A percentile compares a stretch with the other conserved stretches of the same genome.
Conservation (phyloP, 2,113 vertebrate species). For the Camelus bactrianus region DNA sequence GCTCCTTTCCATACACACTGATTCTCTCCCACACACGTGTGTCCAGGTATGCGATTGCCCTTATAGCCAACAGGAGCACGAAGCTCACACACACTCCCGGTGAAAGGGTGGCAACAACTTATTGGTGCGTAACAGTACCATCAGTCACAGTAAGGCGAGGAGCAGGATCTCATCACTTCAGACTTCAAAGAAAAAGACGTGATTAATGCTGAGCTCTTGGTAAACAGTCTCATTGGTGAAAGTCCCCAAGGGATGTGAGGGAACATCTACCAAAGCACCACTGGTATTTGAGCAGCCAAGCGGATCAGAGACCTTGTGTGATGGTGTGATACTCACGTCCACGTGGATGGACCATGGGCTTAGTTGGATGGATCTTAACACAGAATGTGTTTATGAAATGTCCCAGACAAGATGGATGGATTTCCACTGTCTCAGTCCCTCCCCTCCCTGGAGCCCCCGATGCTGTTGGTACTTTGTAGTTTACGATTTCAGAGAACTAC, state of each 20-base stretch:
- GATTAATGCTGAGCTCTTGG: neutral
- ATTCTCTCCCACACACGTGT: neutral
- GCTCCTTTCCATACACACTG: neutral
- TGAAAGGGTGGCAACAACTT: slow-evolving; percentile 6
- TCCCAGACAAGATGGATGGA: neutral
- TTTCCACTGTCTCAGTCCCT: neutral
- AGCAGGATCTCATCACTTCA: neutral
- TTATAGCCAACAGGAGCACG: neutral
- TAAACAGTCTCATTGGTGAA: neutral
- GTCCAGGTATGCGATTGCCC: neutral
- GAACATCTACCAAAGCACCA: neutral
- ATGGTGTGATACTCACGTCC: neutral
- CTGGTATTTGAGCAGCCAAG: slow-evolving; percentile 18
- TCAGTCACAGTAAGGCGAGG: neutral
- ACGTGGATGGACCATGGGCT: neutral
- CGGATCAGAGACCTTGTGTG: neutral
- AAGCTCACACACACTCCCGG: neutral
- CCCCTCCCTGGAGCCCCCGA: too few species aligned
- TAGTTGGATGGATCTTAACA: neutral
- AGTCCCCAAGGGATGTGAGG: neutral
- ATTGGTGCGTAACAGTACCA: neutral
- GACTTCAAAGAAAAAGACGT: neutral
- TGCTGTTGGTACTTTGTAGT: neutral
- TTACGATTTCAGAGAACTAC: slow-evolving; percentile 33
- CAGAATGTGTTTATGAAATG: neutral